Conservation (phyloP, 2,888 invertebrate species). For the Agonopterix alstromeriana region DNA sequence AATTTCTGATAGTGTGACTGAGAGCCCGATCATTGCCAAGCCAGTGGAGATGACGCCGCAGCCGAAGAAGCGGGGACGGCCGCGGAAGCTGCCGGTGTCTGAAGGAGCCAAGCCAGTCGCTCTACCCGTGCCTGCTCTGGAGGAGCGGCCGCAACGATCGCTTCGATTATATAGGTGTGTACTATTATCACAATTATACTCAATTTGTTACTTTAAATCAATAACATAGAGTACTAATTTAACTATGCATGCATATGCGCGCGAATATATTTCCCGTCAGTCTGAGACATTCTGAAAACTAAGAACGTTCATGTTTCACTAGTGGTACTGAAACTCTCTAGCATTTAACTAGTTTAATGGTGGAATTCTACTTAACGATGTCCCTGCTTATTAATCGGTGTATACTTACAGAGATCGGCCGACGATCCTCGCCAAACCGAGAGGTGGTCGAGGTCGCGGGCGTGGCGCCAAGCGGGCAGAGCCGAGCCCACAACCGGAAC, state of each 20-base stretch:
- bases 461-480: conserved; percentile 38
- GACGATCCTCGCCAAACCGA: conserved; percentile 48
- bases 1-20: conserved; percentile 15
- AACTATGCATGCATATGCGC: too few relatives aligned
- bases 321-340: too few relatives aligned
- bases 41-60: conserved; percentile 51
- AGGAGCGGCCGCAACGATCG: conserved; percentile 66
- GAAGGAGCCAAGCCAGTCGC: conserved; percentile 45
- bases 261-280: too few relatives aligned
- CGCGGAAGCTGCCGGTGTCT: conserved; percentile 57
- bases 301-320: too few relatives aligned
- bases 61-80: conserved; percentile 67
- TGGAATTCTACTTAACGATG: not conserved
- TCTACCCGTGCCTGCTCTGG: conserved; percentile 56
- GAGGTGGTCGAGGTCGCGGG: conserved; percentile 54
- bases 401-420: conserved; percentile 54
- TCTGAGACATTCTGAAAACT: too few relatives aligned
- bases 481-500: conserved; percentile 19
- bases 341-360: too few relatives aligned
- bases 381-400: not conserved
- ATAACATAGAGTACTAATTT: too few relatives aligned
- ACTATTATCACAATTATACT: not conserved
- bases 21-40: conserved; percentile 30
- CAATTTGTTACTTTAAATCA: not conserved
- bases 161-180: conserved; percentile 60